These are phyloP conservation scores for Brachionus sp. DNA, from an alignment of 1,140 invertebrate species.

Conservation along the genomic window DNA sequence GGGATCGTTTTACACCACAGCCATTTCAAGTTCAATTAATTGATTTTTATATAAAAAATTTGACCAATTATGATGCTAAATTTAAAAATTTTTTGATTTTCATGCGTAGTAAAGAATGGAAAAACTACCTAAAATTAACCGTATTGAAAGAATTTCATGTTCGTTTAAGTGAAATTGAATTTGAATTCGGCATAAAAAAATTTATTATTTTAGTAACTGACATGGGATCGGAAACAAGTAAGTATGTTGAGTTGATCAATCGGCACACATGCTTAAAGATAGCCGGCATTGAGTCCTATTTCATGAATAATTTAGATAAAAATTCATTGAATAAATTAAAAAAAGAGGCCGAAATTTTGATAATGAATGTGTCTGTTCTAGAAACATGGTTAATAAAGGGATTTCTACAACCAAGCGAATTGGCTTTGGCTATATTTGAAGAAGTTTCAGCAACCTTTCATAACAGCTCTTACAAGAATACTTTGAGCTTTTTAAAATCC, in stretches of 20 bases:
- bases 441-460: conserved; percentile 16
- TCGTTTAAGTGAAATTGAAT: neutral
- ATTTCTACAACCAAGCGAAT: neutral
- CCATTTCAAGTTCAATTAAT: conserved; percentile 37
- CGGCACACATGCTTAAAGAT: conserved; percentile 1
- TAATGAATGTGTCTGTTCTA: conserved; percentile 15
- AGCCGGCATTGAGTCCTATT: conserved; percentile 29
- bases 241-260: conserved; percentile 23
- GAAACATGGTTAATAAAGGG: neutral
- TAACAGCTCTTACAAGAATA: neutral
- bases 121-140: conserved; percentile 5
- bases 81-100: conserved; percentile 40
- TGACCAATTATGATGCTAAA: neutral
- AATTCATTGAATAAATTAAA: neutral
- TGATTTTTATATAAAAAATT: conserved; percentile 35
- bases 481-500: neutral
- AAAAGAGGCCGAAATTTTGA: conserved; percentile 30
- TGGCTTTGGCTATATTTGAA: conserved; percentile 13
- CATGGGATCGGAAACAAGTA: conserved; percentile 27
- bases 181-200: neutral
- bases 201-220: conserved; percentile 10
- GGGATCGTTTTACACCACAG: conserved; percentile 36
- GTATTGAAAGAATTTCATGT: conserved; percentile 18
- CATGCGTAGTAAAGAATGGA: conserved; percentile 22
- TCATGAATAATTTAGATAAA: neutral